These are phyloP conservation scores for Chaetura pelagica DNA, from an alignment of 2,113 vertebrate genomes.

Conservation along the genomic window DNA sequence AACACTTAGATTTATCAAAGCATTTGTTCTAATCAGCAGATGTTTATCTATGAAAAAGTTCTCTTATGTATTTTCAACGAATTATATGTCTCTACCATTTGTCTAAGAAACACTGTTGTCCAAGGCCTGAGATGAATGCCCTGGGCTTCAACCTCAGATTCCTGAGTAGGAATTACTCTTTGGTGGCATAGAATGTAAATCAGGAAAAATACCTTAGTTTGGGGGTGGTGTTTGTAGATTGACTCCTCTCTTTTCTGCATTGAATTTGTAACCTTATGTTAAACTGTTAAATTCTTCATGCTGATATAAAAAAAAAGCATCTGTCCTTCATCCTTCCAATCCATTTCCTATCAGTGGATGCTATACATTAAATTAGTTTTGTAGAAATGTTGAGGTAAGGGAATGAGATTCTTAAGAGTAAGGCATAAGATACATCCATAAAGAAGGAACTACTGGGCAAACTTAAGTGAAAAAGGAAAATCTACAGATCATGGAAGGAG, in stretches of 20 bases:
- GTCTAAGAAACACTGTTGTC: background rate
- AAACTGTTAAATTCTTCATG: background rate
- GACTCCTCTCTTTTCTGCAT: background rate
- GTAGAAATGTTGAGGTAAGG: background rate
- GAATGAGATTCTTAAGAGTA: background rate
- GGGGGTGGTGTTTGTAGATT: background rate
- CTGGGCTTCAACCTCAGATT: background rate
- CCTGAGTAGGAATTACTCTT: background rate
- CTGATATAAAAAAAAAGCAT: background rate
- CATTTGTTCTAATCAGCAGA: constrained; percentile 22
- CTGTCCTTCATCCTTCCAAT: background rate
- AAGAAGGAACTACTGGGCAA: too few relatives aligned
- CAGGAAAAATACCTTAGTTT: background rate
- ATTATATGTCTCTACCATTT: background rate
- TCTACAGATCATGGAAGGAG: too few relatives aligned
- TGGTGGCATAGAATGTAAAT: background rate
- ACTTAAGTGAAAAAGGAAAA: too few relatives aligned
- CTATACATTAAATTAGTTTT: background rate
- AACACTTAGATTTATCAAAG: constrained; percentile 24
- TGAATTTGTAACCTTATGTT: background rate
- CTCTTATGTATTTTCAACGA: background rate
- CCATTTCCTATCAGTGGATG: background rate
- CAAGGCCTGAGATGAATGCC: background rate
- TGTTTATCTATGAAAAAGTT: background rate
- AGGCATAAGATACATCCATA: background rate